These are phyloP conservation scores for Nasonia longicornis DNA, from an alignment of 1,140 invertebrate species.

Conservation along the genomic window DNA sequence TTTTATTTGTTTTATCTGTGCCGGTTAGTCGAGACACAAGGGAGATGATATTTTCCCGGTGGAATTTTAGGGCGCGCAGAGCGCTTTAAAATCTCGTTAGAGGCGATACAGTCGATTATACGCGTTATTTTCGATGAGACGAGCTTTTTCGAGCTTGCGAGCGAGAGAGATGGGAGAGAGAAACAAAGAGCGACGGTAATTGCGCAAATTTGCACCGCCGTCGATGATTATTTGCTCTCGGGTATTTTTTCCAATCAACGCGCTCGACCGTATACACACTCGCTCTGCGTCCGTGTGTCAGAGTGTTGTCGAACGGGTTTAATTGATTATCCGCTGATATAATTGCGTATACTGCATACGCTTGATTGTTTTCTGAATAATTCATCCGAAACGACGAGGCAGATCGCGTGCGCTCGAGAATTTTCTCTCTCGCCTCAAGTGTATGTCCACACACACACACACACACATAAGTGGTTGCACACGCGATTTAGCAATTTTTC, in stretches of 20 bases:
- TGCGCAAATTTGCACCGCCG: background rate
- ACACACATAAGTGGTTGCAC: background rate
- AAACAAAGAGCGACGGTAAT: background rate
- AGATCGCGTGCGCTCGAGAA: background rate
- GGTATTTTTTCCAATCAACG: background rate
- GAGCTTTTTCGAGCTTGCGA: background rate
- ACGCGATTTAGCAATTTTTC: constrained; percentile 40
- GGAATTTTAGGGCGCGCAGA: background rate
- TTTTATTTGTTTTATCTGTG: background rate
- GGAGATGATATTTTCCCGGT: background rate
- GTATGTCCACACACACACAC: background rate
- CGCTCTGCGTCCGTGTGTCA: no score
- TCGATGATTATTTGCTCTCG: constrained; percentile 10
- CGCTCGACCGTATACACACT: no score
- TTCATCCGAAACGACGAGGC: background rate
- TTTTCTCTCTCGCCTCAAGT: background rate
- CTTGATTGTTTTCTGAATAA: constrained; percentile 1
- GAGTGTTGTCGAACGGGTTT: background rate
- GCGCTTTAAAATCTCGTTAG: constrained; percentile 43
- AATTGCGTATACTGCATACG: background rate
- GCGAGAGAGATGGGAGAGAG: background rate
- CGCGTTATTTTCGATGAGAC: constrained; percentile 14
- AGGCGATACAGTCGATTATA: constrained; percentile 34
- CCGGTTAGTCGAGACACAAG: no score
- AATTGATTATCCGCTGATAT: constrained; percentile 4